These are phyloP conservation scores for Diplodus puntazzo DNA, from an alignment of 2,797 vertebrate species.

Conservation along the genomic window DNA sequence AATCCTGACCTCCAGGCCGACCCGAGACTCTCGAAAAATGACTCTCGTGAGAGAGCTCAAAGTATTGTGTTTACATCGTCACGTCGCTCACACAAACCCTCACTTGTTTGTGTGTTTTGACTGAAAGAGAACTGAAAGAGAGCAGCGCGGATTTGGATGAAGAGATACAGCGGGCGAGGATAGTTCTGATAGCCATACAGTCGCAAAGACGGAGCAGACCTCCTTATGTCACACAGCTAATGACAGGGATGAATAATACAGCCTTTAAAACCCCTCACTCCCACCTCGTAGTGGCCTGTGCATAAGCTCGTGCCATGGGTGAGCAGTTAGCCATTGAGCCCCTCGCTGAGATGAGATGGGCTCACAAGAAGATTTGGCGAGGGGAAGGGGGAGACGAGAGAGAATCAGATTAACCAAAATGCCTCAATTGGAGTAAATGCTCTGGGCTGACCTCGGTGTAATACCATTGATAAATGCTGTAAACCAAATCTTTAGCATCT, in stretches of 20 bases:
- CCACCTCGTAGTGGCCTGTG: conserved; percentile 62
- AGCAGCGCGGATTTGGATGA: background rate
- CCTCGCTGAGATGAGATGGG: conserved; percentile 67
- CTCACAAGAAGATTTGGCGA: conserved; percentile 75
- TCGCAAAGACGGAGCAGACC: conserved; percentile 52
- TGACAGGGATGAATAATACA: conserved; percentile 71
- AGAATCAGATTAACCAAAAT: conserved; percentile 80
- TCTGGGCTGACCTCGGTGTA: conserved; percentile 57
- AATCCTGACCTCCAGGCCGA: conserved; percentile 45
- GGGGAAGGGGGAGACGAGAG: conserved; percentile 30
- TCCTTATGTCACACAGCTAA: conserved; percentile 69
- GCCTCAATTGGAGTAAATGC: conserved; percentile 70
- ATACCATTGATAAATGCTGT: conserved; percentile 67
- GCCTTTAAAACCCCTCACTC: conserved; percentile 68
- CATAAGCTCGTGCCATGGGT: conserved; percentile 63
- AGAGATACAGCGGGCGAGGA: conserved; percentile 28
- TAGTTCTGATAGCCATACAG: conserved; percentile 55
- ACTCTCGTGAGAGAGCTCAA: conserved; percentile 32
- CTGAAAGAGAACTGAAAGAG: conserved; percentile 1
- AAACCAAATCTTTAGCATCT: conserved; percentile 68
- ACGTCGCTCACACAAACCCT: conserved; percentile 4
- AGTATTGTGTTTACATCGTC: background rate
- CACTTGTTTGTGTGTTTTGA: conserved; percentile 24
- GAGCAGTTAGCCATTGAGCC: conserved; percentile 66
- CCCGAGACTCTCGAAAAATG: conserved; percentile 36